Conservation (phyloP, 2,797 vertebrate genomes). For the Tenualosa ilisha region DNA sequence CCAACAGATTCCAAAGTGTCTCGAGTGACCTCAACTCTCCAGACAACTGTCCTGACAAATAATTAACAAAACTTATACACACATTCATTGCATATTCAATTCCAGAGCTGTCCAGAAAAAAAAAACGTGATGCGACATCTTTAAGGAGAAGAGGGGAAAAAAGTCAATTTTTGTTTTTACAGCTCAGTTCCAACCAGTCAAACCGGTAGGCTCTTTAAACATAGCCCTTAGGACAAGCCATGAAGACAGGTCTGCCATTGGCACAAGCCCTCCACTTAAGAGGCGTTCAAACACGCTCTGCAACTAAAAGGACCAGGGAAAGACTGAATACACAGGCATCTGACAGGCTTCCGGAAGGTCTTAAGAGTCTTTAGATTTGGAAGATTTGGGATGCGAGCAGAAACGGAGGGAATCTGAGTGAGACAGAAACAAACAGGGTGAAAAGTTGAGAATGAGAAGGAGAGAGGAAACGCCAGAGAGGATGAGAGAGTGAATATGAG, state of each 20-base stretch:
- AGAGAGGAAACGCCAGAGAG: no score
- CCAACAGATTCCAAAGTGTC: neutral
- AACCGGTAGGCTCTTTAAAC: neutral
- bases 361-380: neutral
- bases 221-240: neutral
- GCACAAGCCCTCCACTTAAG: neutral
- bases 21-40: neutral
- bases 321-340: neutral
- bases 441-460: no score
- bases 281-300: constrained; percentile 9
- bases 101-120: no score
- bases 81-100: neutral
- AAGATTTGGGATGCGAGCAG: neutral
- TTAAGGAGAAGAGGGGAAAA: no score
- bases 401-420: constrained; percentile 14
- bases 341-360: neutral
- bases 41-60: neutral
- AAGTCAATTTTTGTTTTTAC: no score
- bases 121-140: no score
- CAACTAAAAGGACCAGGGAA: neutral
- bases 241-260: neutral
- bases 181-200: constrained; percentile 6
- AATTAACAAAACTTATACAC: neutral
- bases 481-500: no score
- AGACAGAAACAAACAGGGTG: neutral